These are phyloP conservation scores for Lasioglossum albipes DNA, from an alignment of 1,140 invertebrate species.

Conservation along the genomic window DNA sequence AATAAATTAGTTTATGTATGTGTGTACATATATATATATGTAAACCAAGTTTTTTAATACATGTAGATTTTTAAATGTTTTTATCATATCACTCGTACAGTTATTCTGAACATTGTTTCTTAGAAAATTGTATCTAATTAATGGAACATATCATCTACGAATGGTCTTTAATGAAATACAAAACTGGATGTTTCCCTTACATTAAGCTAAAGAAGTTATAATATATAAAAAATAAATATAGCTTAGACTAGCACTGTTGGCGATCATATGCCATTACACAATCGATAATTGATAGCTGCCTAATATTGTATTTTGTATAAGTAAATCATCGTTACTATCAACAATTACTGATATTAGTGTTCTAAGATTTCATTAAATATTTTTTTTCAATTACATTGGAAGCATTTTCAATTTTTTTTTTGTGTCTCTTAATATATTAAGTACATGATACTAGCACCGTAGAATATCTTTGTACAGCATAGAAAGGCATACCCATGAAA, in stretches of 20 bases:
- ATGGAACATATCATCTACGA: constrained; percentile 51
- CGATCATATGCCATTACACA: constrained; percentile 73
- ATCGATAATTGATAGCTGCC: constrained; percentile 72
- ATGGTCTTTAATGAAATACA: constrained; percentile 60
- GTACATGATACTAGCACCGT: constrained; percentile 78
- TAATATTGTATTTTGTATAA: constrained; percentile 71
- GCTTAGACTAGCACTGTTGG: constrained; percentile 79
- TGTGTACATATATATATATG: no score
- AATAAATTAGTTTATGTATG: not conserved
- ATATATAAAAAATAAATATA: constrained; percentile 79
- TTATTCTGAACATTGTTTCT: constrained; percentile 54
- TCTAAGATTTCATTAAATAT: constrained; percentile 58
- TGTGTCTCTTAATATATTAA: constrained; percentile 69
- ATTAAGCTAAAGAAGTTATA: constrained; percentile 58
- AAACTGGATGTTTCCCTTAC: constrained; percentile 54
- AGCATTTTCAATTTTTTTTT: constrained; percentile 72
- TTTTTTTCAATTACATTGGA: constrained; percentile 68
- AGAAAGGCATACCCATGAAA: constrained; percentile 63
- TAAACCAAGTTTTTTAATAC: constrained; percentile 7
- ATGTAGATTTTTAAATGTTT: not conserved
- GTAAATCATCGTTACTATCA: constrained; percentile 69
- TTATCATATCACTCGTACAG: constrained; percentile 15
- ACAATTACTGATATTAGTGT: constrained; percentile 63
- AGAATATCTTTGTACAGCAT: constrained; percentile 71
- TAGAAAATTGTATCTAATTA: constrained; percentile 43